A percentile compares a stretch with the other conserved stretches of the same genome.
phyloP scores from a whole-genome alignment of 2,888 invertebrate species.

The Ornithoptera priamus region DNA sequence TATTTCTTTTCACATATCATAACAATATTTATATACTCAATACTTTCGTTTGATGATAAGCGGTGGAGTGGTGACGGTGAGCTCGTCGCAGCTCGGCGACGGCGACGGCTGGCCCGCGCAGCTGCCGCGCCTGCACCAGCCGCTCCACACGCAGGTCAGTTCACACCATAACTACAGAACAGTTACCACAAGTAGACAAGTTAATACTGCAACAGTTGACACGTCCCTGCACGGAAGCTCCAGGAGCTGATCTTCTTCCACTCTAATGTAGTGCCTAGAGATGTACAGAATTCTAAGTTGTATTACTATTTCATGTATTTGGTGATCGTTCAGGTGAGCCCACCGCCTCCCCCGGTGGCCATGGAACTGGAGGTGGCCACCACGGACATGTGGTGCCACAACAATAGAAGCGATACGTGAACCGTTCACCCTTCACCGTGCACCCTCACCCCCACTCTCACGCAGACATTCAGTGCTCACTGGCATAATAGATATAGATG shows the following conservation, averaged over 20 bases:
- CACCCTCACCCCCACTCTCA: no score
- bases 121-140: constrained; percentile 43
- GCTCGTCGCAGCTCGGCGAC: constrained; percentile 15
- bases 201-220: no score
- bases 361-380: constrained; percentile 72
- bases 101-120: constrained; percentile 29
- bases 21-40: no score
- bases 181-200: no score
- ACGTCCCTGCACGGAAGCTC: no score
- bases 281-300: background rate
- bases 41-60: constrained; percentile 1
- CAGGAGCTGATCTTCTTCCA: no score
- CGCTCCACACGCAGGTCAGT: constrained; percentile 66
- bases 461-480: no score
- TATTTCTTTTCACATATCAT: no score
- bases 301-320: background rate
- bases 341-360: constrained; percentile 60
- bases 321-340: constrained; percentile 42
- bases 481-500: no score
- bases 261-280: no score
- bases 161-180: no score
- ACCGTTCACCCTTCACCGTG: background rate
- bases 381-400: constrained; percentile 68
- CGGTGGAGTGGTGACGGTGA: constrained; percentile 22
- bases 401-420: constrained; percentile 23